Evolutionary conservation across 2,113 vertebrate species (phyloP).

Genomic region (Origma solitaria): DNA sequence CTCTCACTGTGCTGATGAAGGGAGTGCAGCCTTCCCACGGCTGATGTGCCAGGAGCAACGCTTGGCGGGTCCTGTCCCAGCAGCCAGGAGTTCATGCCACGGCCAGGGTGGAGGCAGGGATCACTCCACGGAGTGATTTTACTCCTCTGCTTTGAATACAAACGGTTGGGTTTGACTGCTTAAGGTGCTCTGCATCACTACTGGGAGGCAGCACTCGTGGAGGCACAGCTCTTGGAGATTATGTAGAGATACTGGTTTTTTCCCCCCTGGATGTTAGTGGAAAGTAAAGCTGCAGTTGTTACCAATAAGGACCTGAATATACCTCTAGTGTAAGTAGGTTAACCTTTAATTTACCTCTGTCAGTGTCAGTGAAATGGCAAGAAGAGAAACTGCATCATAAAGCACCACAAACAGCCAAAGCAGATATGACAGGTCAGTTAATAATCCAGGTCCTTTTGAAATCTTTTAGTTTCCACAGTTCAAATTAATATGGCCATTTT

Average conservation of each 20-base stretch:
- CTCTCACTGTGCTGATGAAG: not conserved
- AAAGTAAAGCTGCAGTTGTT: conserved; percentile 24
- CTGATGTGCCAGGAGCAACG: fast-evolving
- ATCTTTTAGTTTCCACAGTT: not conserved
- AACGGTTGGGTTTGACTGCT: not conserved
- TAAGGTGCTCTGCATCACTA: not conserved
- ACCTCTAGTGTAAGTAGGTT: not conserved
- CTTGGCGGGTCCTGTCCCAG: not conserved
- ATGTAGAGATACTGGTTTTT: not conserved
- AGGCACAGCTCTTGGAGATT: not conserved
- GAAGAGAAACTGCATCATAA: not conserved
- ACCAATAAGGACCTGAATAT: conserved; percentile 29
- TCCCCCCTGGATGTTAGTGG: not conserved
- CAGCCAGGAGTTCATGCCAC: not conserved
- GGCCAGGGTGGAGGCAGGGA: not conserved
- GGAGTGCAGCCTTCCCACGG: fast-evolving
- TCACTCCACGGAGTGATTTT: not conserved
- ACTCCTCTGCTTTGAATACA: not conserved
- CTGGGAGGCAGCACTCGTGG: not conserved
- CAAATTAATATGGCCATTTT: not conserved
- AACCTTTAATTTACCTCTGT: conserved; percentile 55
- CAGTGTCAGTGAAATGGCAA: conserved; percentile 45
- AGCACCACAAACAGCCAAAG: not conserved
- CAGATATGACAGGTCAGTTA: not conserved
- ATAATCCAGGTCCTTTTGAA: not conserved